Base-by-base conservation (phyloP, 2,888 invertebrate species). In the Allophyes oxyacanthae region DNA sequence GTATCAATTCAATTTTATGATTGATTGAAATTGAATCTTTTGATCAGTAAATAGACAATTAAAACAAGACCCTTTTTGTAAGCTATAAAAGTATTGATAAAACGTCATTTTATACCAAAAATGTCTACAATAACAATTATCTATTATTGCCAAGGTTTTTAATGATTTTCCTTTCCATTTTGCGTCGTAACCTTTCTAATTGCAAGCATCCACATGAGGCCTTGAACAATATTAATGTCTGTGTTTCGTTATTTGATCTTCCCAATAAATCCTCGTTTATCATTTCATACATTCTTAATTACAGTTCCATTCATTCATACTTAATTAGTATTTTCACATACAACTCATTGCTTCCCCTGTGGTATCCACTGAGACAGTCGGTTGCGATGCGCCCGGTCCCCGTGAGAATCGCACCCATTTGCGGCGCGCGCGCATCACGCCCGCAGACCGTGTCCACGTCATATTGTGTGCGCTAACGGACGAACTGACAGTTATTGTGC, bases 371-470 rank as follows among this genome's bases (percentile, higher is more conserved):
- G 32, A 25, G 34, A 37, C 51, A 42, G 32, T 53, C 30, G 57
- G 45, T 37, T 55, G 44, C 51, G 38, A 37, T 38, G 41, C 40
- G 46, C 40, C 57, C 58, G 45, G 58, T 73, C 78, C 85, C 83
- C 85, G 84, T 87, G 88, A 85, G 88, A 88, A 87, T 85, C 61
- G 64, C 77, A 73, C 77, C 81, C 77, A 84, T 84, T 85, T 83
- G 77, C 74, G 68, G 62, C 77, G 81, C 72, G 57, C 45, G 80
- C 81, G 79, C 83, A 81, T 81, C 83, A 80, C 78, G 79, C 74
- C 77, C 68, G 74, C 50, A 49, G 52, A 77, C 72, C 75, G 61
- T 64, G 68, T 72, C 75, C 74, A 64, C 77, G 74, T 81, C 80
- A 83, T 82, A 84, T 78, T 79, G 81, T 81, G 72, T 77, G 69